phyloP scores from a whole-genome alignment of 2,888 invertebrate species.

The Leptinotarsa peninsularis region DNA sequence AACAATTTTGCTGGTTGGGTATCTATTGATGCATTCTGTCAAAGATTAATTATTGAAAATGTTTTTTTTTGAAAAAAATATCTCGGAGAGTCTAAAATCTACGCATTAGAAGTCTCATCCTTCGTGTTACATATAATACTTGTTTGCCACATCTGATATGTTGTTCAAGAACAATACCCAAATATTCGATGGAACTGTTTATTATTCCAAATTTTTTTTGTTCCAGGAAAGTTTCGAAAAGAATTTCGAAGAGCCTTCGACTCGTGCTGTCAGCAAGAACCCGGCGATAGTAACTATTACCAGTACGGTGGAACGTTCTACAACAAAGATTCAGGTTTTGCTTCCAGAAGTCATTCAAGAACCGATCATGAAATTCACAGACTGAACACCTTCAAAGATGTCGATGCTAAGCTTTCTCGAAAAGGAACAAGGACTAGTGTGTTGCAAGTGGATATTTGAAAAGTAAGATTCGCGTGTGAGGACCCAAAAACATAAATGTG shows the following conservation, averaged over 20 bases:
- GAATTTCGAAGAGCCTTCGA: conserved; percentile 79
- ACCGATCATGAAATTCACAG: conserved; percentile 51
- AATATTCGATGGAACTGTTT: too few species aligned
- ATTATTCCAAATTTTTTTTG: too few species aligned
- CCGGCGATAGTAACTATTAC: conserved; percentile 35
- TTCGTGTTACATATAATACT: too few species aligned
- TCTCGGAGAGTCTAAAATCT: too few species aligned
- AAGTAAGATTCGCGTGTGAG: conserved; percentile 26
- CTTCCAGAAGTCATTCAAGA: conserved; percentile 50
- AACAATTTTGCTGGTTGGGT: too few species aligned
- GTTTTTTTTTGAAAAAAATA: too few species aligned
- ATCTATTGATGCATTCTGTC: too few species aligned
- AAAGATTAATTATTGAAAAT: too few species aligned
- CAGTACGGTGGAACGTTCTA: conserved; percentile 43
- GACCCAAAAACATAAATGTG: background rate
- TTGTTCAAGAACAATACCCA: too few species aligned
- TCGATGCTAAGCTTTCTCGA: conserved; percentile 47
- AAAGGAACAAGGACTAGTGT: conserved; percentile 56
- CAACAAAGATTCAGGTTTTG: conserved; percentile 49
- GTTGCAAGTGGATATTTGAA: conserved; percentile 53
- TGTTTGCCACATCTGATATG: too few species aligned
- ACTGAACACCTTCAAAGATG: conserved; percentile 48
- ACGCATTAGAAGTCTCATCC: too few species aligned
- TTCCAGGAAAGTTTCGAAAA: conserved; percentile 78
- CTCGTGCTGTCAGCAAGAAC: conserved; percentile 66